Base-by-base conservation (phyloP, 2,797 vertebrate genomes). In the Molossus alvarezi region DNA sequence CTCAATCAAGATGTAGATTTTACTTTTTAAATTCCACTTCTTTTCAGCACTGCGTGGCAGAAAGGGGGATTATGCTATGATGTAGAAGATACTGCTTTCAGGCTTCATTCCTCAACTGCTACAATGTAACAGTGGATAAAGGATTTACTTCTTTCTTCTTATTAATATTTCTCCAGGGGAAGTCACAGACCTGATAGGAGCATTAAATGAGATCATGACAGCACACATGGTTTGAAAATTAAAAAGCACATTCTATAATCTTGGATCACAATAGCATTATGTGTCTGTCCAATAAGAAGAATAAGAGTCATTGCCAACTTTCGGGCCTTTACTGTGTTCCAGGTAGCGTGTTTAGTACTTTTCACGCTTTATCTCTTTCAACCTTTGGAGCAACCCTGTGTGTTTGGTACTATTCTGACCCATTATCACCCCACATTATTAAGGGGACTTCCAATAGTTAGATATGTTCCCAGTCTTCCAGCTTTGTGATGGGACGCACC, bases 171-270 rank as follows among this genome's bases (percentile, higher is more conserved):
- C 41, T 53, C 25, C 11, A 37, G 60, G 25, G 45, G 95, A 80
- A 83, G 55, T 67, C 51, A 55, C 33, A 83, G 33, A 45, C 8
- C 9, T 75, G 85, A 85, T 53, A 51, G 21, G 10, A 94, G 1
- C 57, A 45, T 86, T 71, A 21, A 69, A 65, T 77, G 57, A 86
- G 64, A 91, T 21, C 12, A 85, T 71, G 23, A 14, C 29, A 73
- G 21, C 73, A 6, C 41, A 92, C 87, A 79, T 83, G 37, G 23
- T 60, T 94, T 62, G 75, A 84, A 69, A 91, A 96, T 84, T 84
- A 89, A 97, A 94, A 84, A 8, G 13, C 2, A 5, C 67, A 18
- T 76, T 94, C 93, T 89, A 67, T 88, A 64, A 64, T 96, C 55
- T 85, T 84, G 29, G 79, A 21, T 17, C 23, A 45, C 1, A 58